Percentiles rank a stretch among this genome's conserved stretches.
These are phyloP conservation scores for Cichladusa arquata DNA, from an alignment of 2,113 vertebrate genomes.

Conservation along the genomic window DNA sequence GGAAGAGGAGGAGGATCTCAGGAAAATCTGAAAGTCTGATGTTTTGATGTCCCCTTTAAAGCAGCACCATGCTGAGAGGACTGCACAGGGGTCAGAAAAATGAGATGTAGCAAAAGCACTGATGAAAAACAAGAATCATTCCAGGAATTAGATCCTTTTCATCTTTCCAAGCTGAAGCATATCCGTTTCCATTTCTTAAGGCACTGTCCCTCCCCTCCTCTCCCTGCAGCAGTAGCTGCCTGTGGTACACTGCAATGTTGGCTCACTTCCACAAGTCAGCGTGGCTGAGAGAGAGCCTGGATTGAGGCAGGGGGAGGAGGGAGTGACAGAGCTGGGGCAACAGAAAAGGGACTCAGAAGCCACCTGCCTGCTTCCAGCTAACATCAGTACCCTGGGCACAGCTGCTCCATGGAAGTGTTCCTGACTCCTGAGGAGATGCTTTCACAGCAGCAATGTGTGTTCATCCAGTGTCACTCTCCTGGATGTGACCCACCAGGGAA, in stretches of 20 bases:
- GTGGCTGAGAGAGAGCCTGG: not conserved
- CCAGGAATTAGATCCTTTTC: not conserved
- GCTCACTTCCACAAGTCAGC: slow-evolving; percentile 38
- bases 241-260: not conserved
- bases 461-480: not conserved
- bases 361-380: not conserved
- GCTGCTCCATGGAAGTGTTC: not conserved
- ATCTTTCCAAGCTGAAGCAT: not conserved
- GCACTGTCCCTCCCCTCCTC: not conserved
- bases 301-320: not conserved
- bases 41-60: not conserved
- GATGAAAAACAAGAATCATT: not conserved
- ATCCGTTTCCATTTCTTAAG: not conserved
- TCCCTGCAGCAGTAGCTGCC: slow-evolving; percentile 7
- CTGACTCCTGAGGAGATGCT: not conserved
- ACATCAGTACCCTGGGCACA: not conserved
- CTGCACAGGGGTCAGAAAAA: not conserved
- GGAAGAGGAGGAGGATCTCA: not conserved
- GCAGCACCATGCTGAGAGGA: not conserved
- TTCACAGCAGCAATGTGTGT: not conserved
- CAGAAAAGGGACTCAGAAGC: not conserved
- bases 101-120: not conserved
- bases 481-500: not conserved
- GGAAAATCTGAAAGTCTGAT: not conserved
- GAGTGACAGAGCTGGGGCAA: not conserved